Percentiles rank a stretch among this genome's conserved stretches.
Evolutionary conservation across 2,888 invertebrate genomes (phyloP).

Genomic region (Nasonia oneida): DNA sequence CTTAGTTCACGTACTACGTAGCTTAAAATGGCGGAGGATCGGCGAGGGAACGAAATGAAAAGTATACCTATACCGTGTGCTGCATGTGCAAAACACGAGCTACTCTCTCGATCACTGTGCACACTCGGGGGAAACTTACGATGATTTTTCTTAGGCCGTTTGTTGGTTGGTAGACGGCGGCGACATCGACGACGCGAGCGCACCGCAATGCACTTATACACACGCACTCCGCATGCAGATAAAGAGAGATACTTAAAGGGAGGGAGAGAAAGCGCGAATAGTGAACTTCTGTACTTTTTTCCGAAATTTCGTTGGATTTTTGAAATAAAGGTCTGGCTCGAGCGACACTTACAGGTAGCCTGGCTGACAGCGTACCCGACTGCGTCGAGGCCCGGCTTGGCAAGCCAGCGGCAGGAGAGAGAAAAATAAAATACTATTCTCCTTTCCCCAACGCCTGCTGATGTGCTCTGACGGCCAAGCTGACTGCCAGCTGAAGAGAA

Average conservation of each 20-base stretch:
- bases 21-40: constrained; percentile 58
- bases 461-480: not conserved
- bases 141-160: not conserved
- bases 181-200: not conserved
- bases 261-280: not conserved
- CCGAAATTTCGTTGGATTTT: constrained; percentile 6
- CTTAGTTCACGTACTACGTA: constrained; percentile 57
- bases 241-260: not conserved
- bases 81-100: not conserved
- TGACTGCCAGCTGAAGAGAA: constrained; percentile 29
- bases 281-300: constrained; percentile 6
- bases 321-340: not conserved
- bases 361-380: not conserved
- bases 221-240: not conserved
- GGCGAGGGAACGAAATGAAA: constrained; percentile 49
- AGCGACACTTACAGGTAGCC: constrained; percentile 19
- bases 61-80: constrained; percentile 26
- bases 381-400: not conserved
- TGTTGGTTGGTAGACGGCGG: not conserved
- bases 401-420: not conserved
- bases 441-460: not conserved
- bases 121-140: constrained; percentile 18
- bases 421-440: not conserved
- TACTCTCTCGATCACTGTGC: constrained; percentile 9
- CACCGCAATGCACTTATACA: not conserved